These are phyloP conservation scores for Desoria tigrina DNA, from an alignment of 2,888 invertebrate species.

Conservation along the genomic window DNA sequence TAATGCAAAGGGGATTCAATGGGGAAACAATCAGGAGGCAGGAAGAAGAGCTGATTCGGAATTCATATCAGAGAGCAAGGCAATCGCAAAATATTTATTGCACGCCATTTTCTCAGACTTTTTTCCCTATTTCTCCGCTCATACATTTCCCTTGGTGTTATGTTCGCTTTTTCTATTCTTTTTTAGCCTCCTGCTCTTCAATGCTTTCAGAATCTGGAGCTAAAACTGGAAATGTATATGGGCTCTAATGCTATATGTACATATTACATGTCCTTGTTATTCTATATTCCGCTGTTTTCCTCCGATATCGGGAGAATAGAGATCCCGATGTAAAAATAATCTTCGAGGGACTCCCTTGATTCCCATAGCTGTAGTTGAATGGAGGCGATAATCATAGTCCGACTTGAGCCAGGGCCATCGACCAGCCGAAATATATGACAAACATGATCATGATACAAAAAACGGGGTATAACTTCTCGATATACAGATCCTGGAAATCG, in stretches of 20 bases:
- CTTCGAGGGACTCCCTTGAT: slow-evolving; percentile 52
- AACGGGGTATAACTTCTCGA: no score
- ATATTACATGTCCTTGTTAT: neutral
- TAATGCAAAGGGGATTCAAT: neutral
- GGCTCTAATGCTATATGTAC: no score
- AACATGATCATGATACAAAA: no score
- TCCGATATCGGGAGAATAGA: slow-evolving; percentile 25
- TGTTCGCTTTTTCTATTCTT: slow-evolving; percentile 31
- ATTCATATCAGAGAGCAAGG: slow-evolving; percentile 52
- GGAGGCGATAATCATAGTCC: slow-evolving; percentile 22
- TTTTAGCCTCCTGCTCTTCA: slow-evolving; percentile 2
- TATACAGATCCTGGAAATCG: no score
- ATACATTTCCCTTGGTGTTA: slow-evolving; percentile 30
- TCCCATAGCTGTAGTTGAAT: slow-evolving; percentile 52
- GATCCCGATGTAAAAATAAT: slow-evolving; percentile 52
- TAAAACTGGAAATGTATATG: no score
- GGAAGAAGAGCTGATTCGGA: slow-evolving; percentile 42
- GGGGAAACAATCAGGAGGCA: slow-evolving; percentile 10
- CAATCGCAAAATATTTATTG: slow-evolving; percentile 52
- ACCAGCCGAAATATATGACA: no score
- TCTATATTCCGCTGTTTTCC: slow-evolving; percentile 36
- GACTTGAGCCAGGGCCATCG: no score
- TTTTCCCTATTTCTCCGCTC: slow-evolving; percentile 23
- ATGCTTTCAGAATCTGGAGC: slow-evolving; percentile 3
- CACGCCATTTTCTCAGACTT: slow-evolving; percentile 40